Evolutionary conservation across 2,113 vertebrate genomes (phyloP).

Genomic region (Anguilla japonica): DNA sequence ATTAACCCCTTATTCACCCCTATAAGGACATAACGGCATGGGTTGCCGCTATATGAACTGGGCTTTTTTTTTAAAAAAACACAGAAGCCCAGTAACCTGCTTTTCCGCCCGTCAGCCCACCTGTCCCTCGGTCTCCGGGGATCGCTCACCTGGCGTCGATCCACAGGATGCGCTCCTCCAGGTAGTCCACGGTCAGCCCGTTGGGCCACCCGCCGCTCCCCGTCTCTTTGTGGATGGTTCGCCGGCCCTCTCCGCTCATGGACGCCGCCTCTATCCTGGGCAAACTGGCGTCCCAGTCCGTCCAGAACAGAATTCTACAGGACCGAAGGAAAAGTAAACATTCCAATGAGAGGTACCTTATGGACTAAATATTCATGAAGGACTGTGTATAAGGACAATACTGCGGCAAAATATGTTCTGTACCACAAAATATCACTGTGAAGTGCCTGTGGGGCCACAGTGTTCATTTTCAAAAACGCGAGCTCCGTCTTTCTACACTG

Average conservation of each 20-base stretch:
- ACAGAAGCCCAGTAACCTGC: too few relatives aligned
- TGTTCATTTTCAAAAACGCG: too few relatives aligned
- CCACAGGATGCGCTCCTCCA: conserved; percentile 95
- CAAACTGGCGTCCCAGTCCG: conserved; percentile 92
- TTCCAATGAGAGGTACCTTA: neutral
- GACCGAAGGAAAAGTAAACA: neutral
- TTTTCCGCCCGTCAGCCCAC: neutral
- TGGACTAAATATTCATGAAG: too few relatives aligned
- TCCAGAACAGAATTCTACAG: conserved; percentile 92
- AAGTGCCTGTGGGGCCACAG: too few relatives aligned
- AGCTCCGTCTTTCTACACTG: too few relatives aligned
- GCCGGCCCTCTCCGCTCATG: conserved; percentile 89
- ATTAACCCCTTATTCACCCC: too few relatives aligned
- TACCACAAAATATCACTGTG: too few relatives aligned
- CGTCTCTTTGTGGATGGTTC: conserved; percentile 91
- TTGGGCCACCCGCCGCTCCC: conserved; percentile 96
- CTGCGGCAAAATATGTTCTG: too few relatives aligned
- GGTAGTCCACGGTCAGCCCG: conserved; percentile 93
- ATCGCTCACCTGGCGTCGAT: conserved; percentile 86
- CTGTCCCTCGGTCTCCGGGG: neutral
- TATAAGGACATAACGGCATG: too few relatives aligned
- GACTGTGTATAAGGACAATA: too few relatives aligned
- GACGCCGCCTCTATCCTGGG: conserved; percentile 94
- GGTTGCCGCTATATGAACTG: too few relatives aligned
- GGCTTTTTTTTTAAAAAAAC: neutral